Evolutionary conservation across 2,113 vertebrate species (phyloP).

Genomic region (Salvelinus fontinalis): DNA sequence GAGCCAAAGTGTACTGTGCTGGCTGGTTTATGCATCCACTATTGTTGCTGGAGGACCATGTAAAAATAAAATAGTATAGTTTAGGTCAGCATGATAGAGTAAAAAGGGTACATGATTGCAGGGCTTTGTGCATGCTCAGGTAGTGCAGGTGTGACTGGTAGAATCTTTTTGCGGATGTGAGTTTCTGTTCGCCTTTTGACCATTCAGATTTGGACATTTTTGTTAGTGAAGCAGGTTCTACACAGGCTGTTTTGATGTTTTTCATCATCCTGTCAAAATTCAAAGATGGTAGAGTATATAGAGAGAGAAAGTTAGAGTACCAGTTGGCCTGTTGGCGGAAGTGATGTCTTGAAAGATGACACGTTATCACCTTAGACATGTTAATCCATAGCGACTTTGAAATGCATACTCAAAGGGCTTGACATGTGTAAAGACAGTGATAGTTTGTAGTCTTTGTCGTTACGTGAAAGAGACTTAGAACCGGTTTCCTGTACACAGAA

Average conservation of each 20-base stretch:
- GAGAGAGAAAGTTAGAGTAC: neutral
- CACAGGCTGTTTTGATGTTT: neutral
- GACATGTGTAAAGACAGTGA: neutral
- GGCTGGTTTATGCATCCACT: too few relatives aligned
- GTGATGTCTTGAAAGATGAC: neutral
- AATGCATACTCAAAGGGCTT: too few relatives aligned
- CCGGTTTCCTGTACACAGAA: too few relatives aligned
- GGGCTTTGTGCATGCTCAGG: neutral
- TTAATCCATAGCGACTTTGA: too few relatives aligned
- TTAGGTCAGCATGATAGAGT: too few relatives aligned
- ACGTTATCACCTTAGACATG: too few relatives aligned
- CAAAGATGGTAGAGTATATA: neutral
- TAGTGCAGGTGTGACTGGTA: neutral
- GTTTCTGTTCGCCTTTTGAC: neutral
- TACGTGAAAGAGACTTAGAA: too few relatives aligned
- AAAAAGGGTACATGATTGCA: neutral
- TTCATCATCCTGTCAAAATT: neutral
- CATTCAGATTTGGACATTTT: neutral
- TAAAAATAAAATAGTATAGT: too few relatives aligned
- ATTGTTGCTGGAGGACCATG: too few relatives aligned
- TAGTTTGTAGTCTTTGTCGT: neutral
- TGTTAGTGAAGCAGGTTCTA: neutral
- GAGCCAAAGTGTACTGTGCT: too few relatives aligned
- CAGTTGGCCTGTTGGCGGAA: neutral
- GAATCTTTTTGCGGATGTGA: neutral